Evolutionary conservation across 2,113 vertebrate species (phyloP), one percentile per base, ranked within the genome.

Genomic region (Onychorhynchus coronatus): DNA sequence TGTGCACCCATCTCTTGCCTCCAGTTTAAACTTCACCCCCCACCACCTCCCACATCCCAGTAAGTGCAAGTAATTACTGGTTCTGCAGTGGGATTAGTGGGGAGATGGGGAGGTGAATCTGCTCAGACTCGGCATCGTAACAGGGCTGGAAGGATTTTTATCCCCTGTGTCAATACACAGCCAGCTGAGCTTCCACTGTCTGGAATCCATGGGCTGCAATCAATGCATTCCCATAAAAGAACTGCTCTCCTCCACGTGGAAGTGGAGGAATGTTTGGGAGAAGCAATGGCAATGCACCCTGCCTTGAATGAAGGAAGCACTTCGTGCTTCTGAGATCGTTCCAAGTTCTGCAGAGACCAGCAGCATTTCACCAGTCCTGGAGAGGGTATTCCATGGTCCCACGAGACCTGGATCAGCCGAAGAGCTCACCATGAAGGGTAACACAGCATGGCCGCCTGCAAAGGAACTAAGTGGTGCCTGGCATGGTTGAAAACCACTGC

Each of bases 181-280:
- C n/a, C 58, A 81, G 65, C 55, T 65, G 50, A 62, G 56, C 58
- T 72, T 7, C 16, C 84, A 33, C 15, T 2, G 19, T 28, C 72
- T 37, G 67, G 23, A 90, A 73, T 35, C 78, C 70, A n/a, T 39
- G 31, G 44, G 62, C 73, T 75, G 33, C 39, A n/a, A 25, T 31
- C 62, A 74, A 3, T 14, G 31, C 55, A 19, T 14, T 78, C 28
- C 44, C 65, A 88, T 39, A 8, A 49, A 49, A 67, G 18, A 53
- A 37, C 19, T 3, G 12, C 44, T 22, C 31, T 35, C n/a, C n/a
- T 62, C 37, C 76, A 47, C 44, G 16, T 0, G 0, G 6, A 27
- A 53, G 44, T 47, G 63, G 39, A 76, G 77, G 35, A 76, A 58
- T 0, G 37, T 22, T 28, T 59, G 20, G 46, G 59, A 76, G 50